Percentiles rank a stretch among this genome's conserved stretches.
These are phyloP conservation scores for Melanitta fusca DNA, from an alignment of 2,797 vertebrate genomes.

Conservation along the genomic window DNA sequence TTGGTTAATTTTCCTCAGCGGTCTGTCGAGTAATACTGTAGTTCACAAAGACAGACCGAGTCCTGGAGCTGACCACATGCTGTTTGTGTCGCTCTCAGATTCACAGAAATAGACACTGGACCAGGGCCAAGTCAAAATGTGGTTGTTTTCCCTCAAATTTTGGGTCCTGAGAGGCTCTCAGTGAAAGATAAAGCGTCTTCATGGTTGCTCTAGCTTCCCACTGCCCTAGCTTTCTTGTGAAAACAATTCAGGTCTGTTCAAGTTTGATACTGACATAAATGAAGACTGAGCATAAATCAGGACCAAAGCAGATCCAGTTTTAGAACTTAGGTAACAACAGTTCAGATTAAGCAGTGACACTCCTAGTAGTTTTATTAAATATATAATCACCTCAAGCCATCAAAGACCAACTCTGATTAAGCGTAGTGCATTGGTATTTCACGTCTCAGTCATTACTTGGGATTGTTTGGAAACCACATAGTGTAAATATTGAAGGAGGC, in stretches of 20 bases:
- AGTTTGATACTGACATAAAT: background rate
- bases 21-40: accelerated
- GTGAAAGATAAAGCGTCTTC: background rate
- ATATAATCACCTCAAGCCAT: background rate
- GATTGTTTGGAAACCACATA: background rate
- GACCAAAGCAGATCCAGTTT: background rate
- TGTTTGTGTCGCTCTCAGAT: accelerated
- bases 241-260: background rate
- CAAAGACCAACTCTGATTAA: background rate
- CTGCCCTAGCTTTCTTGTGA: background rate
- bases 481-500: slow-evolving; percentile 27
- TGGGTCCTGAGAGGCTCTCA: background rate
- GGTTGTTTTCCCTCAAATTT: background rate
- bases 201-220: background rate
- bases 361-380: background rate
- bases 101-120: background rate
- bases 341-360: background rate
- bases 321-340: background rate
- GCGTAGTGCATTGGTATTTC: background rate
- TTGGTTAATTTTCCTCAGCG: background rate
- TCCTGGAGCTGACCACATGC: background rate
- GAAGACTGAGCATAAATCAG: background rate
- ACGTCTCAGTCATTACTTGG: accelerated
- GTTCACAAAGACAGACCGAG: background rate
- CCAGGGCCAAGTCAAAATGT: accelerated